These are phyloP conservation scores for Xenus cinereus DNA, from an alignment of 2,113 vertebrate species.

Conservation along the genomic window DNA sequence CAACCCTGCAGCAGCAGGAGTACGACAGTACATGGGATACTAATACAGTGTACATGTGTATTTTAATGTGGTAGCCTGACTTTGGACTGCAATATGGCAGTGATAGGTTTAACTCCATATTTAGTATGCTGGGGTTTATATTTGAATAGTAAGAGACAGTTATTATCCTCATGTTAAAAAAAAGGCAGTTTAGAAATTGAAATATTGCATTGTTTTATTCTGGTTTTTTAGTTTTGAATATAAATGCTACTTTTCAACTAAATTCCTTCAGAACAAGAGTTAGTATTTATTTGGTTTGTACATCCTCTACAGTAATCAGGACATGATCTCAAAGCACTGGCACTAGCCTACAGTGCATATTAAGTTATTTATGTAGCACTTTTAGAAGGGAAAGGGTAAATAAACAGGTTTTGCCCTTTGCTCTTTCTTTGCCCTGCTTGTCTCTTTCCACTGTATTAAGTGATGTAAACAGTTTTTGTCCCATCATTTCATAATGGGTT, in stretches of 20 bases:
- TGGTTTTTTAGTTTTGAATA: not conserved
- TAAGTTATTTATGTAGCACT: not conserved
- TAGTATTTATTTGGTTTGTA: not conserved
- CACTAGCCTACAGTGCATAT: not conserved
- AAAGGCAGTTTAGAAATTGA: not conserved
- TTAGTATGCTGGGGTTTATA: not conserved
- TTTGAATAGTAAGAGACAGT: not conserved
- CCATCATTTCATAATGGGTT: not conserved
- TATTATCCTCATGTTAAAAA: not conserved
- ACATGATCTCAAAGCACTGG: not conserved
- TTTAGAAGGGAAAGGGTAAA: not conserved
- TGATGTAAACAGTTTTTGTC: constrained; percentile 9
- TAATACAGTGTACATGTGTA: not conserved
- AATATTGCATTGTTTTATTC: not conserved
- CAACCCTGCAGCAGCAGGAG: not conserved
- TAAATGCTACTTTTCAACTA: not conserved
- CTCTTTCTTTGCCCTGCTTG: not conserved
- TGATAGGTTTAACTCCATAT: not conserved
- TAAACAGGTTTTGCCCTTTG: not conserved
- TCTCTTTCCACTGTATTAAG: not conserved
- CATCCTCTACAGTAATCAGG: not conserved
- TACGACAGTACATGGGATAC: not conserved
- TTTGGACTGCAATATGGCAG: not conserved
- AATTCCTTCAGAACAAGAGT: not conserved
- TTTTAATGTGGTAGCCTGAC: not conserved